Base-by-base conservation (phyloP, 23 tunicate species). In the Ciona savignyi region DNA sequence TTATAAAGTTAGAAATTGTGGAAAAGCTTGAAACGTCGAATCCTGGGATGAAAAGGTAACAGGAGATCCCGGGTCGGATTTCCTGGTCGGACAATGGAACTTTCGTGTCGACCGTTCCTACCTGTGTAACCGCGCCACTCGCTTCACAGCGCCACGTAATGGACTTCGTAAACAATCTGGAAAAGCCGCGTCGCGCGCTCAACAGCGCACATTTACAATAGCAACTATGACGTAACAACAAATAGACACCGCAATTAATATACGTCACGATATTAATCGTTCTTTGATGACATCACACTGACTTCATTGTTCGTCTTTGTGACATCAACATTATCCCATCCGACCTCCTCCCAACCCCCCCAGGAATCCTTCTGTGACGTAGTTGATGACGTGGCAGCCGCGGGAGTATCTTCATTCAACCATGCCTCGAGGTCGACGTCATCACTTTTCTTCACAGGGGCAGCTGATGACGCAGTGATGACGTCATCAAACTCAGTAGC, bases 401-500 rank as follows among this genome's bases (percentile, higher is more conserved):
- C 56, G 24, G 97, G 0, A 33, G 81, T 71, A 29, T 71, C 97
- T 11, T 84, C 92, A 64, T 91, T 91, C 30, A 91, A 85, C 97
- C 97, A 91, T 51, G 97, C 97, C 62, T 91, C 97, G 27, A 91
- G 48, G 72, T 91, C 97, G 67, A 74, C 85, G 62, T 88, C 96
- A 0, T 86, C 80, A 4, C 66, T 28, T 63, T 84, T 84, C 30
- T 60, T 31, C 25, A 15, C 56, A 42, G 56, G 56, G 9, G 9
- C 15, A 22, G 65, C 42, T 34, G 72, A 71, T 21, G 71, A 21
- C 33, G 81, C 63, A 26, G 66, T 69, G 60, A 85, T 80, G 62
- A 91, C 74, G 72, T 91, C 83, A 80, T 90, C 97, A 42, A 85
- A 91, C 80, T 91, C 97, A 21, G 89, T 74, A 3, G 70, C 29